phyloP scores from a whole-genome alignment of 2,113 vertebrate genomes.

The Hyperoodon ampullatus region DNA sequence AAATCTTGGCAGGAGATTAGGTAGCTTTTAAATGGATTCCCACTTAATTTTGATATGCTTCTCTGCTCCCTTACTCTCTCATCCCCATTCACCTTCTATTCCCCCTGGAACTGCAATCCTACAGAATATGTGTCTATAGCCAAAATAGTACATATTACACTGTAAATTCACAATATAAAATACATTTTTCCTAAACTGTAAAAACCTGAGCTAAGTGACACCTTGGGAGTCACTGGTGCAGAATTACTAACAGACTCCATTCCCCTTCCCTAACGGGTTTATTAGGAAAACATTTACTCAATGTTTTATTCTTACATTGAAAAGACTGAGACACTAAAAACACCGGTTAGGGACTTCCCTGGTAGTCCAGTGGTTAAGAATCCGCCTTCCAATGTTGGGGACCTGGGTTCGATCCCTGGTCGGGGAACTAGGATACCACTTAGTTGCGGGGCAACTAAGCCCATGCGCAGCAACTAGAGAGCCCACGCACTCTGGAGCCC shows the following conservation, averaged over 20 bases:
- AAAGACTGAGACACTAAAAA: neutral
- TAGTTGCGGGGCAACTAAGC: no score
- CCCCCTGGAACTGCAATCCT: neutral
- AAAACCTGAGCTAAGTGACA: neutral
- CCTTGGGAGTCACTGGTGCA: neutral
- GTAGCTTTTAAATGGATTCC: neutral
- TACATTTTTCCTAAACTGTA: neutral
- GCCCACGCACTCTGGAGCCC: no score
- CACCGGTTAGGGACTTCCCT: no score
- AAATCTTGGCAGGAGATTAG: neutral
- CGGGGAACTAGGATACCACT: no score
- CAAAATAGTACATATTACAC: neutral
- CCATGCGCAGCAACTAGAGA: no score
- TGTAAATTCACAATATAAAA: slow-evolving; percentile 35
- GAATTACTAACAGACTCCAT: slow-evolving; percentile 1
- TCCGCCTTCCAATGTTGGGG: no score
- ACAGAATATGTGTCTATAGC: neutral
- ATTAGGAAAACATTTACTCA: neutral
- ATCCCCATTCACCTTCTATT: neutral
- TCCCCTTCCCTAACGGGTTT: neutral
- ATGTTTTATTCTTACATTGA: neutral
- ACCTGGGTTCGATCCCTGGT: no score
- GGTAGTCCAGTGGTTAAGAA: no score
- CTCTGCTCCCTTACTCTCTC: neutral
- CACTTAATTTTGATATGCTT: neutral